Percentiles rank a stretch among this genome's conserved stretches.
Conservation (phyloP, 37 sponge, comb jelly and placozoan genomes). For the Trichoplax adhaerens region DNA sequence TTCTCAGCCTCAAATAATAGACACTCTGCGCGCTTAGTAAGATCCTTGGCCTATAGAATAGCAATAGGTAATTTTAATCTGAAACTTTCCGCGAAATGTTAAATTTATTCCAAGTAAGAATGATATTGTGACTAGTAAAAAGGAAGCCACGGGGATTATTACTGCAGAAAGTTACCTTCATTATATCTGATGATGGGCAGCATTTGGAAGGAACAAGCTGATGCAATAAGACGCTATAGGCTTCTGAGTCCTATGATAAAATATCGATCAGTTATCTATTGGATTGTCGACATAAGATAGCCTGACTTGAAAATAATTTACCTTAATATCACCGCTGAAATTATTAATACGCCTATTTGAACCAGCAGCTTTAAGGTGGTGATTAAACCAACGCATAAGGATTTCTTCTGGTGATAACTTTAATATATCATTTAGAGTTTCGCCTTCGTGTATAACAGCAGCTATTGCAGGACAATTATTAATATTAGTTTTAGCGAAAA, state of each 20-base stretch:
- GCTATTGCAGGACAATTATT: neutral
- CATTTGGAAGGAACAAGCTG: neutral
- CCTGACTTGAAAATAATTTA: neutral
- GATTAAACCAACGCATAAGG: slow-evolving; percentile 13
- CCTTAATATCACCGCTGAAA: slow-evolving; percentile 14
- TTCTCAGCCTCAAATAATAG: slow-evolving; percentile 2
- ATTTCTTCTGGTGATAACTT: slow-evolving; percentile 17
- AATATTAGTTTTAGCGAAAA: neutral
- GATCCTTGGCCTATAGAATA: neutral
- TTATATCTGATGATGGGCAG: neutral
- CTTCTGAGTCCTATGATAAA: neutral
- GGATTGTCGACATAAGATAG: too few species aligned
- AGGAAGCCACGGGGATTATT: too few species aligned
- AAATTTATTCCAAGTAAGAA: too few species aligned
- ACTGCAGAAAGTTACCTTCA: too few species aligned
- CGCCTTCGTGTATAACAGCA: neutral
- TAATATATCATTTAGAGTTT: slow-evolving; percentile 6
- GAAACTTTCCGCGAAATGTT: too few species aligned
- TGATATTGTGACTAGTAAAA: too few species aligned
- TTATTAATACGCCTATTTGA: slow-evolving; percentile 6
- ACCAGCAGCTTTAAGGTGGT: slow-evolving; percentile 9
- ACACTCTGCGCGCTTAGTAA: slow-evolving; percentile 4
- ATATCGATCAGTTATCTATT: too few species aligned
- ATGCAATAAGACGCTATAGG: neutral
- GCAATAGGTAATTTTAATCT: too few species aligned